Percentiles rank a stretch among this genome's conserved stretches.
Evolutionary conservation across 2,888 invertebrate genomes (phyloP).

Genomic region (Halictus quadricinctus): DNA sequence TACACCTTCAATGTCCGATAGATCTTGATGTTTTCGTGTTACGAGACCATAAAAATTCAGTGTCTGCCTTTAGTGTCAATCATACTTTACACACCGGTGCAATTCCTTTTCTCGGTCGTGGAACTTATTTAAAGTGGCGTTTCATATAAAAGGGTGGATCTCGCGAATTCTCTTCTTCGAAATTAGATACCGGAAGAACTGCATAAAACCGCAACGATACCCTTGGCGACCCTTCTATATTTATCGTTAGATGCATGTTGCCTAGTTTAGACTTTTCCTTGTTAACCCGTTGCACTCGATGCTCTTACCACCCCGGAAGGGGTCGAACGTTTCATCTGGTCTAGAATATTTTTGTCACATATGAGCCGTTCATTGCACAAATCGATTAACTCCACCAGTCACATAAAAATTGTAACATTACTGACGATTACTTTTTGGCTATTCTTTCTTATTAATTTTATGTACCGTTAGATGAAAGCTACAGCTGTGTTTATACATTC

Average conservation of each 20-base stretch:
- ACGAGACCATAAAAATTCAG: constrained; percentile 45
- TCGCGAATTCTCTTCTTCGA: constrained; percentile 4
- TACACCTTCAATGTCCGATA: constrained; percentile 50
- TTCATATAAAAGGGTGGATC: constrained; percentile 1
- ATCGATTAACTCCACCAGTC: too few relatives aligned
- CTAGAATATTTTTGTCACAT: not conserved
- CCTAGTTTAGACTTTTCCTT: not conserved
- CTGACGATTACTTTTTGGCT: too few relatives aligned
- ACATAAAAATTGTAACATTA: too few relatives aligned
- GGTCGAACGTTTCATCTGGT: not conserved
- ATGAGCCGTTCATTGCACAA: too few relatives aligned
- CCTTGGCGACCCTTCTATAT: constrained; percentile 14
- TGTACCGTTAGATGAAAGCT: too few relatives aligned
- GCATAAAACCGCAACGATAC: constrained; percentile 5
- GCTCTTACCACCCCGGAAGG: not conserved
- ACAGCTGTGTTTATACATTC: too few relatives aligned
- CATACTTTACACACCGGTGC: constrained; percentile 29
- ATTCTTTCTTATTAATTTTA: too few relatives aligned
- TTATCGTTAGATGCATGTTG: not conserved
- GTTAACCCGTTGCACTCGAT: not conserved
- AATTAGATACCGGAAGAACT: constrained; percentile 7
- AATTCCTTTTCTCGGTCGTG: not conserved
- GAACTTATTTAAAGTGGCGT: constrained; percentile 16
- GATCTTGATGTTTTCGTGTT: constrained; percentile 24
- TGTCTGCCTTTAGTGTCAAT: constrained; percentile 34